Base-by-base conservation (phyloP, 2,113 vertebrate genomes). In the Struthidea cinerea region DNA sequence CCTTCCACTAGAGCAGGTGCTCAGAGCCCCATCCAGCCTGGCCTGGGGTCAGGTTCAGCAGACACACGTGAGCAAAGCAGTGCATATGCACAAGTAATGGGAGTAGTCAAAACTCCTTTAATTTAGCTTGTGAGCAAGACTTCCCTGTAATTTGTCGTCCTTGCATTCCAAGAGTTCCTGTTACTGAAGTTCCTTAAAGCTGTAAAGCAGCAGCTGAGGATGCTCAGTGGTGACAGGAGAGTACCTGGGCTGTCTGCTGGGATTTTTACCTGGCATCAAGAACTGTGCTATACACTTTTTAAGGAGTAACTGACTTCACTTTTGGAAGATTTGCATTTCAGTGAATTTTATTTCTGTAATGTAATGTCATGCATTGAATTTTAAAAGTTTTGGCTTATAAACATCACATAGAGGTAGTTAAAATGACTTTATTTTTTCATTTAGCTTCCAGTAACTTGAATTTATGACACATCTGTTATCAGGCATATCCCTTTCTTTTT, bases 241-340 rank as follows among this genome's bases (percentile, higher is more conserved):
- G 37, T 22, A 41, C 50, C 59, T 63, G 47, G 26, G 26, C 32
- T 8, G 2, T 47, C 60, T 64, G 41, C 49, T 60, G 33, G 28
- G 23, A 30, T 70, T 80, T 77, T n/a, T 23, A 2, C 47, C 37
- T 41, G 59, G 26, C n/a, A 16, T 42, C 0, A 0, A 87, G 42
- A 42, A 1, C 24, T 67, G 39, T 3, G 7, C 30, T 61, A 0
- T 23, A 16, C 8, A 1, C 46, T 52, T 82, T 2, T 19, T 7
- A 37, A 28, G 26, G 70, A 80, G 42, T 50, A 37, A 57, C 22
- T 10, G 27, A n/a, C 39, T 73, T 69, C 6, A 13, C 8, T 80
- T 87, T 18, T 42, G 19, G 46, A 63, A 88, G 50, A 44, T 77
- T 33, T 81, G 16, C 8, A 3, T 81, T 71, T 37, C 23, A 28